Evolutionary conservation across 2,797 vertebrate genomes (phyloP).

Genomic region (Acipenser transmontanus): DNA sequence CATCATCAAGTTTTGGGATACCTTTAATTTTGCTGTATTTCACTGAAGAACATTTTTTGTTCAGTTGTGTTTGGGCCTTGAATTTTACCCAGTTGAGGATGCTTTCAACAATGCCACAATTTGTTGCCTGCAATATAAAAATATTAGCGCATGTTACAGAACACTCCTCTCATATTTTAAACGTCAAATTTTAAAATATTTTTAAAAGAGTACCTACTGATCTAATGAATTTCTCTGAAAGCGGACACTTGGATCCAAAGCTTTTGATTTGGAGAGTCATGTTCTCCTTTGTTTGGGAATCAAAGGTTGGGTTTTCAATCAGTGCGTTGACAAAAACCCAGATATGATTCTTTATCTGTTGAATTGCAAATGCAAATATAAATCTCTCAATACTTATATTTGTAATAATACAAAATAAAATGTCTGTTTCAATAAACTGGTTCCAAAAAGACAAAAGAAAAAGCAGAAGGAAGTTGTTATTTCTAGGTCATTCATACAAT

Average conservation of each 20-base stretch:
- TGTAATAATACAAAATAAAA: neutral
- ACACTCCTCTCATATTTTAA: neutral
- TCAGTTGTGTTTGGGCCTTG: conserved; percentile 82
- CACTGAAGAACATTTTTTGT: conserved; percentile 85
- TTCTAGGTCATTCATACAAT: too few relatives aligned
- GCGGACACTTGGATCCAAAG: conserved; percentile 80
- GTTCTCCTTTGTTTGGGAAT: conserved; percentile 88
- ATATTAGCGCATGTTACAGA: neutral
- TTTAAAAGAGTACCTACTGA: conserved; percentile 65
- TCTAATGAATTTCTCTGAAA: conserved; percentile 91
- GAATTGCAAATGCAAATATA: conserved; percentile 22
- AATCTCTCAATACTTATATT: neutral
- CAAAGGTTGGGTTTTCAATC: conserved; percentile 83
- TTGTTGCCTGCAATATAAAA: conserved; percentile 64
- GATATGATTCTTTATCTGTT: conserved; percentile 87
- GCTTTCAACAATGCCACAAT: conserved; percentile 85
- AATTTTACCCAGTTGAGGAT: conserved; percentile 90
- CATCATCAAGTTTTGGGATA: conserved; percentile 83
- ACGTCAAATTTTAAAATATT: neutral
- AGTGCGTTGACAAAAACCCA: conserved; percentile 87
- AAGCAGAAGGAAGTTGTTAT: too few relatives aligned
- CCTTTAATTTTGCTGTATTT: conserved; percentile 89
- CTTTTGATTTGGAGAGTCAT: conserved; percentile 85
- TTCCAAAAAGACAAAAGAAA: too few relatives aligned
- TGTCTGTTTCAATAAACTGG: too few relatives aligned